phyloP scores from a whole-genome alignment of 2,113 vertebrate species.

The Canis aureus region DNA sequence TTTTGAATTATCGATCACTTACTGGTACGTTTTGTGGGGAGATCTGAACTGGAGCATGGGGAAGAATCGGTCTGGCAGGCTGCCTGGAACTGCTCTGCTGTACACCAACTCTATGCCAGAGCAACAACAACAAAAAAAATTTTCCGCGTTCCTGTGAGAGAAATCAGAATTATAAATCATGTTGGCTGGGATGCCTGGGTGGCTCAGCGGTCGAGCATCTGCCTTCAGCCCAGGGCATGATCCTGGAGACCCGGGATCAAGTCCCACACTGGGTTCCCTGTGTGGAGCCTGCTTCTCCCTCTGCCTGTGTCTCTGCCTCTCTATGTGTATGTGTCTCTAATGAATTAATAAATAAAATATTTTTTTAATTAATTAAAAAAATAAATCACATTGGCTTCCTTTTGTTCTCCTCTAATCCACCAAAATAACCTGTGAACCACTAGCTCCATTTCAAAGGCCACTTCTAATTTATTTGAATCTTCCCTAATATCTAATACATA shows the following conservation, averaged over 20 bases:
- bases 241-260: no score
- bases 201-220: no score
- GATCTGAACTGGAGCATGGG: not conserved
- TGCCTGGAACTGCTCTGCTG: constrained; percentile 6
- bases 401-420: constrained; percentile 12
- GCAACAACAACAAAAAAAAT: not conserved
- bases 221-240: no score
- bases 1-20: constrained; percentile 36
- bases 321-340: no score
- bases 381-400: not conserved
- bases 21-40: not conserved
- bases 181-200: not conserved
- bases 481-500: not conserved
- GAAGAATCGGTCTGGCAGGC: constrained; percentile 2
- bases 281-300: no score
- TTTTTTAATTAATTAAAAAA: no score
- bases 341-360: no score
- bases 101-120: not conserved
- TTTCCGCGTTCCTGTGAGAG: not conserved
- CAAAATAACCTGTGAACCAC: not conserved
- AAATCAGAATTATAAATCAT: not conserved
- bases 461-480: constrained; percentile 3
- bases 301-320: no score
- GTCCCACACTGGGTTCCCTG: no score
- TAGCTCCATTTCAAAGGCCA: constrained; percentile 29